Evolutionary conservation across 2,797 vertebrate species (phyloP).

Genomic region (Sphenopsis melanotis): DNA sequence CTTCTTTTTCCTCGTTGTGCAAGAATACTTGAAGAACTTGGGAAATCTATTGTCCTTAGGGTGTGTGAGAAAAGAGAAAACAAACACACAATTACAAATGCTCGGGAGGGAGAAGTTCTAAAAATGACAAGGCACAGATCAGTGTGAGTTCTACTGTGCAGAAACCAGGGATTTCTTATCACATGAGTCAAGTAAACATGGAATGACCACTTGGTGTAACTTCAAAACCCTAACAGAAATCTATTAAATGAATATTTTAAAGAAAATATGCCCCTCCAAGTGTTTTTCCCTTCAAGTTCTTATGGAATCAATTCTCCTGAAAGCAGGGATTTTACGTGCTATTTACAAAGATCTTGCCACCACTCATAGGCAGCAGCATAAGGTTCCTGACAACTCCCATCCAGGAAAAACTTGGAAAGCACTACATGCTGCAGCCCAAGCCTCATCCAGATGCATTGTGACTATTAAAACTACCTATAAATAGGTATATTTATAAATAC

Average conservation of each 20-base stretch:
- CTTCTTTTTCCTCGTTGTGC: conserved; percentile 47
- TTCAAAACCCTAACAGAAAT: background rate
- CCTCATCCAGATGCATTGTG: background rate
- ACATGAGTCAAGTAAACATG: background rate
- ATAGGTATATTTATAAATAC: background rate
- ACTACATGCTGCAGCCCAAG: background rate
- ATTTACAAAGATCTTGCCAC: background rate
- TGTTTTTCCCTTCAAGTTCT: background rate
- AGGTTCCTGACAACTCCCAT: background rate
- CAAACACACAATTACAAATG: background rate
- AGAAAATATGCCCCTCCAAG: background rate
- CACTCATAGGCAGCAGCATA: background rate
- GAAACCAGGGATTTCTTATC: background rate
- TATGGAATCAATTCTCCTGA: background rate
- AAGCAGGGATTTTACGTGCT: background rate
- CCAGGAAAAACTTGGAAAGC: background rate
- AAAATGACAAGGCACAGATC: background rate
- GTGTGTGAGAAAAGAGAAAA: background rate
- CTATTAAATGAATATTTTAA: background rate
- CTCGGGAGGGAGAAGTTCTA: background rate
- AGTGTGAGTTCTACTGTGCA: background rate
- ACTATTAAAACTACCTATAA: background rate
- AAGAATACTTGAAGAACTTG: conserved; percentile 39
- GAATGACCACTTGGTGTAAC: background rate
- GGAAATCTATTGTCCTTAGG: conserved; percentile 25